Evolutionary conservation across 2,113 vertebrate species (phyloP).

Genomic region (Jacana jacana): DNA sequence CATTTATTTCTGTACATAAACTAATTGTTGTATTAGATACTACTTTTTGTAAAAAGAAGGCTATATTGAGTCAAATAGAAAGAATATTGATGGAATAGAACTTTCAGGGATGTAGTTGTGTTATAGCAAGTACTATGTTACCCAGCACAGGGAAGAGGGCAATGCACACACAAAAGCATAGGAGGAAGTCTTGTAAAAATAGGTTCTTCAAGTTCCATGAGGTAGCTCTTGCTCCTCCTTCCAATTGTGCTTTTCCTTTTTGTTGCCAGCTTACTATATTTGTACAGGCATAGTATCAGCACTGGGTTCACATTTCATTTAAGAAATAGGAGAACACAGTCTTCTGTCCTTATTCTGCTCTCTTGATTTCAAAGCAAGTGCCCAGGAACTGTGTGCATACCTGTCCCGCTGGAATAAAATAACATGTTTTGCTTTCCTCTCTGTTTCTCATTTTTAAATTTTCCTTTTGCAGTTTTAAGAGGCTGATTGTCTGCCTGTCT

Average conservation of each 20-base stretch:
- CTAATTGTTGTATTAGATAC: background rate
- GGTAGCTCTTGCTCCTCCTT: background rate
- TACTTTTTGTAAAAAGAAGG: background rate
- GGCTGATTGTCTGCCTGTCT: background rate
- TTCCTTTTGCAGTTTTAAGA: background rate
- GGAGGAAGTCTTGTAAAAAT: background rate
- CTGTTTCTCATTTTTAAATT: background rate
- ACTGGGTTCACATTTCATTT: background rate
- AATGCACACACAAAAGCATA: accelerated
- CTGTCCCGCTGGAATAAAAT: background rate
- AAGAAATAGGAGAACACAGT: background rate
- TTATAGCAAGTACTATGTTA: background rate
- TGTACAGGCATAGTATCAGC: background rate
- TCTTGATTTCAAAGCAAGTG: background rate
- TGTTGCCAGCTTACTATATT: background rate
- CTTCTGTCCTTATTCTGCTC: background rate
- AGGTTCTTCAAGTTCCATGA: background rate
- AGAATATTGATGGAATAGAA: background rate
- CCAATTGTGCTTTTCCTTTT: background rate
- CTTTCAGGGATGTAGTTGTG: background rate
- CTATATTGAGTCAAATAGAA: background rate
- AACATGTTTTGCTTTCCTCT: background rate
- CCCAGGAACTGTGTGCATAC: background rate
- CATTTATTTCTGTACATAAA: background rate
- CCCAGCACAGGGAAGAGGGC: background rate